phyloP scores from a whole-genome alignment of 1,140 invertebrate genomes.

The Calliphora vicina region DNA sequence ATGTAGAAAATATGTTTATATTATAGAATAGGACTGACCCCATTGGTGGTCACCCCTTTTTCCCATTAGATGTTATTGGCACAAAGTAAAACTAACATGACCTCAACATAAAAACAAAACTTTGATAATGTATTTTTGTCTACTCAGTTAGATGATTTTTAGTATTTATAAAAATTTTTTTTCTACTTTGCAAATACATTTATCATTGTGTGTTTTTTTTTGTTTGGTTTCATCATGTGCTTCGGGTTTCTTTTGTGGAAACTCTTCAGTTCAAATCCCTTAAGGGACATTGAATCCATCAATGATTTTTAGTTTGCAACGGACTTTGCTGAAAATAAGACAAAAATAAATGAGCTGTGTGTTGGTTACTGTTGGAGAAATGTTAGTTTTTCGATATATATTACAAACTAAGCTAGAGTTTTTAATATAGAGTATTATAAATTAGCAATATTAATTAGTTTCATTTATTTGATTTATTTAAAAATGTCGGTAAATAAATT shows the following conservation, averaged over 20 bases:
- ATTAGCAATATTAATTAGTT: no score
- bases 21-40: neutral
- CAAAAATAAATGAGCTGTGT: neutral
- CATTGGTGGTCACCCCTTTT: neutral
- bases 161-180: neutral
- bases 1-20: neutral
- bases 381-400: no score
- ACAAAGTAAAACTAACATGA: neutral
- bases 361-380: no score
- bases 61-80: neutral
- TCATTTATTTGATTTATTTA: no score
- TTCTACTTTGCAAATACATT: neutral
- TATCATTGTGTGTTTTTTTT: neutral
- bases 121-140: neutral
- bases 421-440: no score
- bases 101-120: neutral
- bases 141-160: neutral
- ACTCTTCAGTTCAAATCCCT: neutral
- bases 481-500: no score
- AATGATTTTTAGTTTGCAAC: neutral
- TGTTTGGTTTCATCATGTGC: neutral
- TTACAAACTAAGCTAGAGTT: no score
- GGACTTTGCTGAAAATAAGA: neutral
- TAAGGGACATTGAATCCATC: constrained; percentile 19
- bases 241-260: neutral